Evolutionary conservation across 2,113 vertebrate genomes (phyloP), one percentile per base, ranked within the genome.

Genomic region (Cochlearius cochlearius): DNA sequence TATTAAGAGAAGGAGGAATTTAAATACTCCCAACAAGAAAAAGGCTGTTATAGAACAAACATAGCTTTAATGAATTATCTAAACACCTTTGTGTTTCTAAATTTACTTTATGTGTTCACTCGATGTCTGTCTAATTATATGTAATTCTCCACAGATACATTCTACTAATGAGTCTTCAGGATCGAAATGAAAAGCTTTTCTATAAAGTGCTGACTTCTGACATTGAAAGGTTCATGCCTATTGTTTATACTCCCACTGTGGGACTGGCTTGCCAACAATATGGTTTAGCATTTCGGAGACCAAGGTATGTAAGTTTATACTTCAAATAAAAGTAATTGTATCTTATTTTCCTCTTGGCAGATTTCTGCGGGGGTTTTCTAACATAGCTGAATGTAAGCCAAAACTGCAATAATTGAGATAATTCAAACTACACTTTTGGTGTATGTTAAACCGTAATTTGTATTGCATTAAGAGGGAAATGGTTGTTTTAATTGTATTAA

Each of bases 171-270:
- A 98, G 98, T 87, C 99, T 99, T 96, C 99, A 99, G 98, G 99
- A 99, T 95, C 98, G 97, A 93, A 99, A 99, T 39, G 99, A 99
- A 97, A 99, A 99, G 95, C 99, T 99, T 36, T 99, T 99, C 97
- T 99, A 99, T 77, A 98, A 98, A 91, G 98, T 99, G 64, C 97
- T 99, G 47, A 93, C 96, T 58, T 99, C 99, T 87, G 98, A 99
- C 95, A 98, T 99, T 30, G 99, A 99, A 84, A 98, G 97, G 95
- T 99, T 99, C 95, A 99, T 99, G 99, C 99, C 99, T 67, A 98
- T 99, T 92, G 99, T 99, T 86, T 99, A 99, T 97, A 99, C 99
- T 62, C 99, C 99, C 74, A 99, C 98, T 4, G 99, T 99, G 86
- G 99, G 99, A 58, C 97, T 99, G 93, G 99, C 99, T 88, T 99